Evolutionary conservation across 2,113 vertebrate species (phyloP).

Genomic region (Tautogolabrus adspersus): DNA sequence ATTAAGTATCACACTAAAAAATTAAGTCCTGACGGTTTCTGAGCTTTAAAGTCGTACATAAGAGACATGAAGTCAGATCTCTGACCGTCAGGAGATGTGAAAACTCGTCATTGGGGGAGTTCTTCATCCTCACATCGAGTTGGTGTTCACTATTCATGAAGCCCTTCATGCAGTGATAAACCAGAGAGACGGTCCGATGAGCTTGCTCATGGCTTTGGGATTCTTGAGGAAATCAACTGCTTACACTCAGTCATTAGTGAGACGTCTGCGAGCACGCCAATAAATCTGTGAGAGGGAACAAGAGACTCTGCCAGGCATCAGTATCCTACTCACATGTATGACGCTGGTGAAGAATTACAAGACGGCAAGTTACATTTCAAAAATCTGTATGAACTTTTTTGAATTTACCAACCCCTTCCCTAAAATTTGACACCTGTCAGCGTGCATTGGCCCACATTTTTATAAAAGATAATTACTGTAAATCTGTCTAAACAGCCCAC

Average conservation of each 20-base stretch:
- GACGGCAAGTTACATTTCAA: background rate
- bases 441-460: no score
- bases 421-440: no score
- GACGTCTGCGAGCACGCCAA: slow-evolving; percentile 36
- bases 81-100: background rate
- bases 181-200: slow-evolving; percentile 37
- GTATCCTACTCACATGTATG: background rate
- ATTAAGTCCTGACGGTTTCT: background rate
- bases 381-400: background rate
- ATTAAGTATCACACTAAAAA: slow-evolving; percentile 1
- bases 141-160: slow-evolving; percentile 38
- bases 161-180: slow-evolving; percentile 13
- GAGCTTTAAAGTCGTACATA: background rate
- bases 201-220: slow-evolving; percentile 23
- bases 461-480: background rate
- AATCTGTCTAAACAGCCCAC: background rate
- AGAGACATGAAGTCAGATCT: background rate
- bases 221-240: slow-evolving; percentile 54
- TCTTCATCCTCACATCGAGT: background rate
- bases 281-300: slow-evolving; percentile 31
- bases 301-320: slow-evolving; percentile 8
- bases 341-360: background rate
- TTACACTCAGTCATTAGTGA: slow-evolving; percentile 44
- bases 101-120: slow-evolving; percentile 25
- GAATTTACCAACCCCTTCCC: background rate